Evolutionary conservation across 2,113 vertebrate genomes (phyloP).

Genomic region (Leiothrix lutea): DNA sequence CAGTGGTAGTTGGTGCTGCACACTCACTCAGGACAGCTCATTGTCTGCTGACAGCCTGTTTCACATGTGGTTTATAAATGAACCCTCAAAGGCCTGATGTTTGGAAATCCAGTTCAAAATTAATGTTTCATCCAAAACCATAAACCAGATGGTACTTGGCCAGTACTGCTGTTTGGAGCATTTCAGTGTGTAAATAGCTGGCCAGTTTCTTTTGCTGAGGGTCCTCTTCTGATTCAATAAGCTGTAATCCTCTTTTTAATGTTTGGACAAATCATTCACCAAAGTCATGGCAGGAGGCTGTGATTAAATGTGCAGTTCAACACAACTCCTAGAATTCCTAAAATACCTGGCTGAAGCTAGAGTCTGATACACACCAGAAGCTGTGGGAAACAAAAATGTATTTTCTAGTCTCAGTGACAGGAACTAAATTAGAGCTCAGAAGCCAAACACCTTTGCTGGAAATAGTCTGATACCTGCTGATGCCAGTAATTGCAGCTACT

Average conservation of each 20-base stretch:
- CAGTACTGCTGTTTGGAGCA: not conserved
- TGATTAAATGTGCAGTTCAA: not conserved
- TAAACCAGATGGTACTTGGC: constrained; percentile 29
- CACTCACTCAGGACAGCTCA: not conserved
- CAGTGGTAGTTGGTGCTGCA: not conserved
- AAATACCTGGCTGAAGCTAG: not conserved
- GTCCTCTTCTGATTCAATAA: not conserved
- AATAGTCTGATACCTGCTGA: not conserved
- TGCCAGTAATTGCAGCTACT: not conserved
- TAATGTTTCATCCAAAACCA: not conserved
- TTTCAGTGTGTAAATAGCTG: not conserved
- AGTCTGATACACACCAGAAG: not conserved
- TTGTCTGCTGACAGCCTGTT: not conserved
- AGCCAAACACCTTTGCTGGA: not conserved
- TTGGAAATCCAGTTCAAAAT: constrained; percentile 4
- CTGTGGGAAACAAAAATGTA: not conserved
- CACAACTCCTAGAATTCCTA: not conserved
- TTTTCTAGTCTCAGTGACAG: not conserved
- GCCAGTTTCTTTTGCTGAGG: not conserved
- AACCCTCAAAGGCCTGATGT: not conserved
- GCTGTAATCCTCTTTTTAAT: not conserved
- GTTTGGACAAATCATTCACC: not conserved
- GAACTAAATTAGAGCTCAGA: not conserved
- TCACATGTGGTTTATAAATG: not conserved
- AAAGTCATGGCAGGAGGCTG: not conserved